A percentile compares a stretch with the other conserved stretches of the same genome.
These are phyloP conservation scores for Heliconius nattereri DNA, from an alignment of 1,140 invertebrate genomes.

Conservation along the genomic window DNA sequence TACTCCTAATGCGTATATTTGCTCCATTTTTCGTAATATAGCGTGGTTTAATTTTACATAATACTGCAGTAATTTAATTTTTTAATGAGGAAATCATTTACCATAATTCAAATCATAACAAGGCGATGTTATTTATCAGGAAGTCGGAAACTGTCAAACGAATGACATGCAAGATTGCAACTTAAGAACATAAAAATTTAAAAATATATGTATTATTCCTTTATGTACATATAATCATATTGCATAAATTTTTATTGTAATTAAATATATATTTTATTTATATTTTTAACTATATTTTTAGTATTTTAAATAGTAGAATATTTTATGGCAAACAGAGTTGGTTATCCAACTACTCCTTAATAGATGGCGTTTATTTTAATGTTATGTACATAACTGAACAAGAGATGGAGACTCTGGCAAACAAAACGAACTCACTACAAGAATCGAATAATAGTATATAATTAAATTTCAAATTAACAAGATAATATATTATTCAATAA, in stretches of 20 bases:
- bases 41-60: background rate
- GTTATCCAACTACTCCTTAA: background rate
- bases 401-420: background rate
- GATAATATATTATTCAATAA: too few species aligned
- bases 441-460: too few species aligned
- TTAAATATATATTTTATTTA: too few species aligned
- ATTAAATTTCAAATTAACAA: too few species aligned
- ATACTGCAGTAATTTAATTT: background rate
- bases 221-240: background rate
- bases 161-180: background rate
- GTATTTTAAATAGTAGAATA: too few species aligned
- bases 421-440: too few species aligned
- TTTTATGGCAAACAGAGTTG: too few species aligned
- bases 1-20: slow-evolving; percentile 62
- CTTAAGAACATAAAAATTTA: background rate
- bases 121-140: background rate
- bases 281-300: too few species aligned
- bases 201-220: background rate
- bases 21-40: slow-evolving; percentile 52
- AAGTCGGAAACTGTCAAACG: background rate
- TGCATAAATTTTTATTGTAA: background rate
- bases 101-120: slow-evolving; percentile 6
- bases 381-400: background rate
- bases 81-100: background rate
- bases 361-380: background rate